Evolutionary conservation across 1,140 invertebrate genomes (phyloP), one percentile per base, ranked within the genome.

Genomic region (Maniola jurtina): DNA sequence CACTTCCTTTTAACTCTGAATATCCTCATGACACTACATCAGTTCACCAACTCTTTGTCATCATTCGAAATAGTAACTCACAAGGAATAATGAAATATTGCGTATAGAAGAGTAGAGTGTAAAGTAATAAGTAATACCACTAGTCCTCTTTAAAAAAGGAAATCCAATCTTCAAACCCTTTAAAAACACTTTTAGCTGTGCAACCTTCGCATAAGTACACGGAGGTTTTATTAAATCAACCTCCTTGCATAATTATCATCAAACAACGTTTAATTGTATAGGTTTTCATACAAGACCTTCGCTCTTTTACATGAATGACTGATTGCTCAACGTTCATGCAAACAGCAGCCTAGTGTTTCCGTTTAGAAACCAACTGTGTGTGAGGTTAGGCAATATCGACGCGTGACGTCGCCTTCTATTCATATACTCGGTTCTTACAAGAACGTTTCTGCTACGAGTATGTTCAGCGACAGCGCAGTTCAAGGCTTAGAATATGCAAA

Each of bases 361-460:
- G 77, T 83, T 84, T 84, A 80, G 80, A 84, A 86, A 86, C 77
- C 71, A 78, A 65, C 73, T 54, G 66, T 79, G 80, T 75, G 73
- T 68, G 54, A 68, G 56, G 75, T 83, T 82, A 48, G 59, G 81
- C 81, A 86, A 86, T 64, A 72, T 16, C 68, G 72, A 64, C 66
- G 71, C 50, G 60, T 68, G 71, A 73, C 71, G 73, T 65, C 68
- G 65, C 61, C 63, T 68, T 54, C 66, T 70, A 65, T 72, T 73
- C 68, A 66, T 69, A 68, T 68, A 64, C 56, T 56, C 48, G 10
- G 48, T 61, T 66, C 58, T 66, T 61, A 66, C 58, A 36, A 52
- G 42, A 25, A 47, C 38, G 48, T 66, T 34, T 42, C 45, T 34
- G 57, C 36, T 33, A n/a, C n/a, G n/a, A n/a, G n/a, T n/a, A n/a